Evolutionary conservation across 1,140 invertebrate species (phyloP), one percentile per base, ranked within the genome.

Genomic region (Calephelis virginiensis): DNA sequence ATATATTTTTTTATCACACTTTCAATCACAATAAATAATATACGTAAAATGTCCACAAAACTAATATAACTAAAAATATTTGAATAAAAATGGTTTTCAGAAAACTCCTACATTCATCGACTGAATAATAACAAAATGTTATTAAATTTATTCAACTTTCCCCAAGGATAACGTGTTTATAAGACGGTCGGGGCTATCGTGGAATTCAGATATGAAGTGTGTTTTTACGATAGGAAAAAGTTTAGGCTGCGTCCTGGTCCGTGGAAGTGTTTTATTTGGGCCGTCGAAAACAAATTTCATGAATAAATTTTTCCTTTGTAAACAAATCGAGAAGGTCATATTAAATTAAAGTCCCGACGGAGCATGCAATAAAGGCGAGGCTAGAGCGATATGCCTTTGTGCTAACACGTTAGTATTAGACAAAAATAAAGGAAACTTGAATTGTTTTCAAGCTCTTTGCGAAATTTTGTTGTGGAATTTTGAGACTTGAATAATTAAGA

Each of bases 241-340:
- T 71, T 70, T 74, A 70, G 78, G 77, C 80, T 81, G 84, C 77
- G 78, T 81, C 28, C 28, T 28, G 73, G 71, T 74, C 64, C 72
- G 64, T 77, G 83, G 85, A 71, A 78, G 79, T 83, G 82, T 81
- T 86, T 77, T 80, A 80, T 77, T 72, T 74, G 64, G 77, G 72
- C 83, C 80, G 76, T 63, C 71, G 73, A 80, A 83, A 84, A 85
- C 82, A 86, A 89, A 89, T 85, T 89, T 86, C 83, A 85, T 86
- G 84, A 89, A 89, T 89, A 89, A 86, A 85, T 86, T 89, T 88
- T 85, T 85, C 82, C 80, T 86, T 89, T 86, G 86, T 86, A 86
- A 89, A 89, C 83, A 89, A 89, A 89, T 89, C 82, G 84, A 83
- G 78, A 72, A 63, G 73, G 73, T 74, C 73, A 78, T 88, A 88